Evolutionary conservation across 1,140 invertebrate genomes (phyloP).

Genomic region (Caligus rogercresseyi): DNA sequence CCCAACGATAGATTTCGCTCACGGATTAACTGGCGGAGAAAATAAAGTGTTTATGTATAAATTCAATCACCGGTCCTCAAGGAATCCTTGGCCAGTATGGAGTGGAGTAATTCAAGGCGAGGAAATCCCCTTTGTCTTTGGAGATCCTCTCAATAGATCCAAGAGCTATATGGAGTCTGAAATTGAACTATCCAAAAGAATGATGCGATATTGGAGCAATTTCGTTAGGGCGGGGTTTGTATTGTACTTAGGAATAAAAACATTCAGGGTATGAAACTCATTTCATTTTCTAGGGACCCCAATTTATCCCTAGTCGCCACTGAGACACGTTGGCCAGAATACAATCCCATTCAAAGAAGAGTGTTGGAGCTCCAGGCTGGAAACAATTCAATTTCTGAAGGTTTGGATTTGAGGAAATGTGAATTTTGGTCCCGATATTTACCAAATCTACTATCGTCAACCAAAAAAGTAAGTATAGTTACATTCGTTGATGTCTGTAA

Average conservation of each 20-base stretch:
- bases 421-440: not conserved
- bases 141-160: conserved; percentile 29
- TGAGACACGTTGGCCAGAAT: not conserved
- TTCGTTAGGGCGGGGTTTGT: conserved; percentile 33
- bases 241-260: not conserved
- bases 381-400: not conserved
- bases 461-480: not conserved
- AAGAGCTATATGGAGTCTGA: conserved; percentile 28
- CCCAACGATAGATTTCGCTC: conserved; percentile 59
- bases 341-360: not conserved
- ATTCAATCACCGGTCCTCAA: conserved; percentile 30
- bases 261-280: not conserved
- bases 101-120: conserved; percentile 38
- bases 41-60: conserved; percentile 37
- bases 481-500: too few relatives aligned
- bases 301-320: not conserved
- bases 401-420: not conserved
- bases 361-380: not conserved
- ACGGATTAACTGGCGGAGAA: conserved; percentile 31
- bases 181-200: conserved; percentile 27
- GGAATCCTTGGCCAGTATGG: conserved; percentile 34
- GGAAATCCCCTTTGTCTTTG: conserved; percentile 37
- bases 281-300: not conserved
- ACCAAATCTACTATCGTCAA: not conserved
- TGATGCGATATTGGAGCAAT: conserved; percentile 34